Evolutionary conservation across 1,140 invertebrate genomes (phyloP), one percentile per base, ranked within the genome.

Genomic region (Eupristina koningsbergeri): DNA sequence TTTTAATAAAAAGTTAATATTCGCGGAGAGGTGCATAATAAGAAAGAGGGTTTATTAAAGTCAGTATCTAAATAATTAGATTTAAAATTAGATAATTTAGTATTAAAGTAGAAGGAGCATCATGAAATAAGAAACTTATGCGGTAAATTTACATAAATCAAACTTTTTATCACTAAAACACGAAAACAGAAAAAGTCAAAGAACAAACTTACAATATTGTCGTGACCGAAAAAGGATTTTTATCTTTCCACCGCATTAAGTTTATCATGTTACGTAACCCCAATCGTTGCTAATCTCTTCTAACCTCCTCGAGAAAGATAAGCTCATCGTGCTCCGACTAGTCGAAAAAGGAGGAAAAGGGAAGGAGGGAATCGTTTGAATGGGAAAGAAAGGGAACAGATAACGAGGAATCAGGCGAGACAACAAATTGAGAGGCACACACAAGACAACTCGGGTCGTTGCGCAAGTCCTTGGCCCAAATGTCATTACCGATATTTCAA

Each of bases 401-500:
- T 71, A 80, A 79, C 15, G 9, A 7, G 50, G 61, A 69, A 80
- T 80, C 64, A 19, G 29, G 31, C 29, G n/a, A 17, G 5, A 71
- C 29, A 80, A 47, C 69, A 58, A 63, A 81, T 63, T 41, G 58
- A 77, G 47, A 50, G 41, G 6, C 47, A 36, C 15, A 22, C 47
- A 45, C n/a, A 22, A 34, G n/a, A n/a, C n/a, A n/a, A n/a, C 3
- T 67, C 22, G 58, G 50, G 17, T 45, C 50, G 39, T 22, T 26
- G 41, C 71, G 45, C 58, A 69, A 74, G 47, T 64, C 80, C 79
- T 26, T 78, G 76, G 77, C 39, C 69, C 80, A 86, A 76, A 86
- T 85, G 81, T 83, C 53, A 82, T 78, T 83, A 80, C 45, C 75
- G 84, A 85, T 64, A 76, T 74, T 85, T 36, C 63, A 64, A 75